Percentiles rank a stretch among this genome's conserved stretches.
phyloP scores from a whole-genome alignment of 2,113 vertebrate genomes.

The Proterorhinus semilunaris region DNA sequence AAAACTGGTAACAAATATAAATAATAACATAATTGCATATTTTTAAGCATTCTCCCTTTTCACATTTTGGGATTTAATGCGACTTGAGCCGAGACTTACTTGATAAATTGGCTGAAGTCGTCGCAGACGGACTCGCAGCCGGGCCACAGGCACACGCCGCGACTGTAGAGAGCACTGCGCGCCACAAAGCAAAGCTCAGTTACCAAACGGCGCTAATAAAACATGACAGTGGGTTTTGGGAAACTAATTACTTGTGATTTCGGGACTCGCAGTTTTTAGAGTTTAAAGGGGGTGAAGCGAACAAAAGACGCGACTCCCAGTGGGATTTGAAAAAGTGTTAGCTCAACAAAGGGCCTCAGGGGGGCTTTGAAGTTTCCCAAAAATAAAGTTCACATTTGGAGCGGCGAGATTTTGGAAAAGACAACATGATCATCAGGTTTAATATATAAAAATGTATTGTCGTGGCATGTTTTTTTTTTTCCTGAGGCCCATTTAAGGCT shows the following conservation, averaged over 20 bases:
- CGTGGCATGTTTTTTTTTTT: no score
- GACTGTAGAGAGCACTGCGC: constrained; percentile 85
- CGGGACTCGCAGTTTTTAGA: constrained; percentile 41
- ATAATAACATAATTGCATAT: no score
- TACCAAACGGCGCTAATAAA: constrained; percentile 14
- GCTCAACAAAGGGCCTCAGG: constrained; percentile 33
- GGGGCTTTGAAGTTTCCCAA: constrained; percentile 54
- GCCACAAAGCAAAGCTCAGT: constrained; percentile 54
- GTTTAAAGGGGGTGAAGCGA: constrained; percentile 27
- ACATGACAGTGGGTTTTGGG: constrained; percentile 35
- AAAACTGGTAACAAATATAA: no score
- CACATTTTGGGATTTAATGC: no score
- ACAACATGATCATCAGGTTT: no score
- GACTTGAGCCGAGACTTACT: constrained; percentile 74
- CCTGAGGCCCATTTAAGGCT: neutral
- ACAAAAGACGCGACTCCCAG: constrained; percentile 35
- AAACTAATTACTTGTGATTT: constrained; percentile 65
- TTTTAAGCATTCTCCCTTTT: no score
- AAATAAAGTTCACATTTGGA: constrained; percentile 1
- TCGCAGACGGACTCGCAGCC: constrained; percentile 91
- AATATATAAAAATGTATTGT: no score
- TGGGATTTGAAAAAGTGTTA: constrained; percentile 53
- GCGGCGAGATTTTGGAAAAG: no score
- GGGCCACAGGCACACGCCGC: constrained; percentile 94
- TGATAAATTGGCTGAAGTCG: constrained; percentile 90